These are phyloP conservation scores for Myripristis jacobus DNA, from an alignment of 2,797 vertebrate genomes.

Conservation along the genomic window DNA sequence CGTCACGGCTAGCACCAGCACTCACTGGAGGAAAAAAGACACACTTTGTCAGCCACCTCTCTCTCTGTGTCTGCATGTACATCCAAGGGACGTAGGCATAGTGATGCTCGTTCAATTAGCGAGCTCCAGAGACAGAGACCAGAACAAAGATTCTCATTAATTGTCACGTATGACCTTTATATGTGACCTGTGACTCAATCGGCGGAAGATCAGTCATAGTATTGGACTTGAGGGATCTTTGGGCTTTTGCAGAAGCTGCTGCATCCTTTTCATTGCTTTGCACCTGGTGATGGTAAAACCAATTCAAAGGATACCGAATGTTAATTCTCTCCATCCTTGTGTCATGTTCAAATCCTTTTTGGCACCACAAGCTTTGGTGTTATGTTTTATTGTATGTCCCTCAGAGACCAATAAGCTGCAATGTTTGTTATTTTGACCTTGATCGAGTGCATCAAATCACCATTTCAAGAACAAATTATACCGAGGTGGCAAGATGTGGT, in stretches of 20 bases:
- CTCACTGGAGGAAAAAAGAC: conserved; percentile 15
- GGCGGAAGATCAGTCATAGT: conserved; percentile 57
- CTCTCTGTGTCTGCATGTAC: conserved; percentile 20
- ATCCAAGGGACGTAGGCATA: conserved; percentile 41
- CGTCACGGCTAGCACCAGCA: conserved; percentile 42
- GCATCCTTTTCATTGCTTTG: conserved; percentile 20
- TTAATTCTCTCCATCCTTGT: no score
- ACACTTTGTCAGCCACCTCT: conserved; percentile 42
- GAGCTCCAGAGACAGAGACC: conserved; percentile 52
- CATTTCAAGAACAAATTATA: background rate
- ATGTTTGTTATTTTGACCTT: background rate
- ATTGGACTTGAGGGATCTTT: conserved; percentile 60
- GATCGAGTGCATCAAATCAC: background rate
- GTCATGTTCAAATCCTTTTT: no score
- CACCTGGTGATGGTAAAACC: background rate
- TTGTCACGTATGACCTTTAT: conserved; percentile 73
- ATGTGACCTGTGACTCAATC: conserved; percentile 48
- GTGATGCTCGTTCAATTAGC: conserved; percentile 66
- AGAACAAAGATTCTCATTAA: conserved; percentile 66
- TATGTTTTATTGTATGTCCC: no score
- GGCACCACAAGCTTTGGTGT: no score
- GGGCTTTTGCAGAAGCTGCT: conserved; percentile 18
- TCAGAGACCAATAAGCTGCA: no score
- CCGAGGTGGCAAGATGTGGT: background rate
- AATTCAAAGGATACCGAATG: background rate